Base-by-base conservation (phyloP, 2,113 vertebrate genomes). In the Pygathrix nemaeus region DNA sequence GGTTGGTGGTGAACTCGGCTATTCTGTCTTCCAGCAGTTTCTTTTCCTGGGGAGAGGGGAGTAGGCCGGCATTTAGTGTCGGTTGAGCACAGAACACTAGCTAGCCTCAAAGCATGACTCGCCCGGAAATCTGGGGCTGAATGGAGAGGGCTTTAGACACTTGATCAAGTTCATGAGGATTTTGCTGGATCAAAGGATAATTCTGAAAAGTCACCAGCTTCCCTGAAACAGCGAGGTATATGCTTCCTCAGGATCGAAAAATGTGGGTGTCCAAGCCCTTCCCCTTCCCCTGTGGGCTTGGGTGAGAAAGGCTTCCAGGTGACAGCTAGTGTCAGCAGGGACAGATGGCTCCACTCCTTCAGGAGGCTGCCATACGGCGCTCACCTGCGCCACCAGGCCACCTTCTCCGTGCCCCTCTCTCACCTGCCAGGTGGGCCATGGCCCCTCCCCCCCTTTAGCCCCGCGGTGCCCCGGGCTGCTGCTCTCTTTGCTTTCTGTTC, bases 1-100 rank as follows among this genome's bases (percentile, higher is more conserved):
- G 98, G 96, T 99, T 99, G 16, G 99, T 99, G 93, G 99, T 99
- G 98, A 99, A 99, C 98, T 99, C 99, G 0, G 99, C 99, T 97
- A 99, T 98, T 87, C 99, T 99, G 68, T 99, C 99, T 96, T 99
- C 99, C 98, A 99, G 8, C 52, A 99, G 96, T 97, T 99, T 99
- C 98, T 99, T 99, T 97, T 99, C 99, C 99, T 99, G 98, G 0
- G 66, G 82, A 90, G 88, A 25, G 27, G 2, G 17, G 30, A 45
- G 5, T 2, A 16, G 10, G 20, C 70, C 32, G 35, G 43, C 35
- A 78, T 4, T n/a, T 3, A 48, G 25, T 0, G 55, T 20, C 0
- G 9, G 52, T 1, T 76, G 92, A 57, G 32, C 35, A 45, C 21
- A 80, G 40, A 59, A 76, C 14, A 38, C 48, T 0, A 40, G 52